These are phyloP conservation scores for Harpalus rubripes DNA, from an alignment of 2,888 invertebrate genomes.

Conservation along the genomic window DNA sequence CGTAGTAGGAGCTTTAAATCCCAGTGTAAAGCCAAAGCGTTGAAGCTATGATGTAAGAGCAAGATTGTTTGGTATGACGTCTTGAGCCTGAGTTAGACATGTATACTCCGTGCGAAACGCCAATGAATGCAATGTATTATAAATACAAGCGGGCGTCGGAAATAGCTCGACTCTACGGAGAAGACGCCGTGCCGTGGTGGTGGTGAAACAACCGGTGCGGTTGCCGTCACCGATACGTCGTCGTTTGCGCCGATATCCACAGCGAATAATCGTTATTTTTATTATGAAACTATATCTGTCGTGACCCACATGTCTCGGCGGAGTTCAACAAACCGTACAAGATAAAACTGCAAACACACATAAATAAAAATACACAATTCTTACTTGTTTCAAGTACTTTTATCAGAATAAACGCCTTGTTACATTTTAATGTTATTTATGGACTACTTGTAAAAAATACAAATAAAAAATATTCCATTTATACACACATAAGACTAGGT, in stretches of 20 bases:
- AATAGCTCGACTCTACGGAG: conserved; percentile 8
- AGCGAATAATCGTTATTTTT: conserved; percentile 64
- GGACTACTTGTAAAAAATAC: conserved; percentile 10
- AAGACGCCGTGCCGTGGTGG: background rate
- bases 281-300: conserved; percentile 66
- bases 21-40: too few species aligned
- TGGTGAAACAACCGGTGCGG: background rate
- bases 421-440: conserved; percentile 62
- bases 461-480: background rate
- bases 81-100: background rate
- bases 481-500: background rate
- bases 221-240: conserved; percentile 44
- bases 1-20: background rate
- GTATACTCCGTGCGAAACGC: conserved; percentile 20
- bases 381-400: conserved; percentile 66
- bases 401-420: conserved; percentile 52
- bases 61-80: background rate
- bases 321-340: conserved; percentile 73
- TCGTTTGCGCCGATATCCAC: conserved; percentile 36
- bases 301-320: conserved; percentile 71
- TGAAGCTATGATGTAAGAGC: conserved; percentile 6
- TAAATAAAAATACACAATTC: conserved; percentile 68
- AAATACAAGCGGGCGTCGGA: conserved; percentile 23
- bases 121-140: conserved; percentile 27
- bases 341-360: conserved; percentile 72